Conservation (phyloP, 2,888 invertebrate species). For the Glomeris marginata region DNA sequence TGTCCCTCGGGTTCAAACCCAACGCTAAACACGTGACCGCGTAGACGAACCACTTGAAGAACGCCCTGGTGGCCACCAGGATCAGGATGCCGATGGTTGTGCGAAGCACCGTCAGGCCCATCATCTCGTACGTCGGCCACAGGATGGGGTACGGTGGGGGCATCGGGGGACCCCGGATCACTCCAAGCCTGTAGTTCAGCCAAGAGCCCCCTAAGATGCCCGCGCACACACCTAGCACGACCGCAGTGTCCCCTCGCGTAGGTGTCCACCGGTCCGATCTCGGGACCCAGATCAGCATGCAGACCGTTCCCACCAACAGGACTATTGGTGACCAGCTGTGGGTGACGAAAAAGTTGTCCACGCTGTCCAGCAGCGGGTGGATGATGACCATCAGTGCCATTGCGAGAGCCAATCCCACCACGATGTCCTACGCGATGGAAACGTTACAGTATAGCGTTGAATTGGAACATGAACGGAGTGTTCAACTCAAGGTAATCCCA, state of each 20-base stretch:
- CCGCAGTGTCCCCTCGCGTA: conserved; percentile 75
- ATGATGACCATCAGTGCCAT: conserved; percentile 50
- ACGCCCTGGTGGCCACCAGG: conserved; percentile 47
- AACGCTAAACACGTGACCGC: conserved; percentile 52
- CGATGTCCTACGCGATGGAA: conserved; percentile 48
- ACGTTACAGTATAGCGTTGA: too few species aligned
- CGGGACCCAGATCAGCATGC: conserved; percentile 62
- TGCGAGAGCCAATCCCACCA: conserved; percentile 59
- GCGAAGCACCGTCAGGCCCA: conserved; percentile 46
- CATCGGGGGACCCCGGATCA: conserved; percentile 41
- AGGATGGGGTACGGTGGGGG: conserved; percentile 58
- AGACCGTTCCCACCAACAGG: conserved; percentile 46
- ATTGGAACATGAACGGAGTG: too few species aligned
- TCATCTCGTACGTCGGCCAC: conserved; percentile 60
- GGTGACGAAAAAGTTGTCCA: conserved; percentile 57
- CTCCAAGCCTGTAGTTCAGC: conserved; percentile 66
- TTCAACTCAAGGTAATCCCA: too few species aligned
- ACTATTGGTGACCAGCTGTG: conserved; percentile 47
- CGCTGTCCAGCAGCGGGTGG: conserved; percentile 54
- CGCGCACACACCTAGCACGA: conserved; percentile 65
- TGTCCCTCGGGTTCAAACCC: conserved; percentile 49
- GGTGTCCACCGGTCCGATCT: conserved; percentile 76
- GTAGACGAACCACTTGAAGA: conserved; percentile 53
- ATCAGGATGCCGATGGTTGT: conserved; percentile 60
- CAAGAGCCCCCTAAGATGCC: conserved; percentile 67